Conservation (phyloP, 2,797 vertebrate species). For the Xyrichtys novacula region DNA sequence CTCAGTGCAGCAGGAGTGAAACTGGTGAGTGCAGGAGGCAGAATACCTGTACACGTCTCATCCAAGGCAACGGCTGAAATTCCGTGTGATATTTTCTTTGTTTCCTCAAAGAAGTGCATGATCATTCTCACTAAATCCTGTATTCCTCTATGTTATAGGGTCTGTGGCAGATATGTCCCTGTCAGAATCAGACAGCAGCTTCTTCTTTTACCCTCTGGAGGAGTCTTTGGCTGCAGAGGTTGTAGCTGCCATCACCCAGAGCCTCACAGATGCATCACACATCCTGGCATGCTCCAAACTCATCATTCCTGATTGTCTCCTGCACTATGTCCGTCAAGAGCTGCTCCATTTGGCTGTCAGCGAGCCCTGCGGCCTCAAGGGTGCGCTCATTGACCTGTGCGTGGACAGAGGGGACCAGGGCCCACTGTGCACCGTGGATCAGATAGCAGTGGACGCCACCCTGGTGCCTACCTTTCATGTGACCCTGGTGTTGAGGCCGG, state of each 20-base stretch:
- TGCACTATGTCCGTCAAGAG: constrained; percentile 88
- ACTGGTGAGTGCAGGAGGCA: constrained; percentile 60
- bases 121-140: not conserved
- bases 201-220: constrained; percentile 90
- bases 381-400: constrained; percentile 92
- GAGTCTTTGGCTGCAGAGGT: constrained; percentile 89
- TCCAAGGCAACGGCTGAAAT: too few relatives aligned
- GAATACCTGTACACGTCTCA: too few relatives aligned
- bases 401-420: constrained; percentile 88
- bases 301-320: constrained; percentile 86
- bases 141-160: constrained; percentile 76
- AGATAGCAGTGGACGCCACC: constrained; percentile 89
- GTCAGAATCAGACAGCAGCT: constrained; percentile 85
- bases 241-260: constrained; percentile 84
- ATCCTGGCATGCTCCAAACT: constrained; percentile 87
- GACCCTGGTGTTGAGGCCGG: constrained; percentile 90
- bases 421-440: constrained; percentile 84
- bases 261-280: constrained; percentile 82
- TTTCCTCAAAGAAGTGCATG: not conserved
- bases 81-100: constrained; percentile 5
- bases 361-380: constrained; percentile 94
- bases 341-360: constrained; percentile 90
- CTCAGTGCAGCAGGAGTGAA: constrained; percentile 60
- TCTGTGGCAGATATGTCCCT: constrained; percentile 84
- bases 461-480: constrained; percentile 95